Conservation (phyloP, 2,797 vertebrate genomes). For the Synanceia verrucosa region DNA sequence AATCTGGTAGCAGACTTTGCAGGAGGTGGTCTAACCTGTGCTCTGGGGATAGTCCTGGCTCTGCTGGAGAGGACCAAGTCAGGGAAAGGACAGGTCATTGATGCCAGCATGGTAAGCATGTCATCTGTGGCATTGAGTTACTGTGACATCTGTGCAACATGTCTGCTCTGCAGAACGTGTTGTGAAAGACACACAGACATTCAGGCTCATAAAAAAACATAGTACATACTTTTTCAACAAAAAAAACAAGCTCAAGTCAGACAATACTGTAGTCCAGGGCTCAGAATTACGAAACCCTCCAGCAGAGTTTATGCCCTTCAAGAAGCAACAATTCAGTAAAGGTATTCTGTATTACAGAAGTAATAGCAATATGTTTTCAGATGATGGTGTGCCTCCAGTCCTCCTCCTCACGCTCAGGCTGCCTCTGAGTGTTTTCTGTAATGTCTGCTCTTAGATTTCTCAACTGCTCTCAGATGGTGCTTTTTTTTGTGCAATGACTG, state of each 20-base stretch:
- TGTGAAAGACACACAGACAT: neutral
- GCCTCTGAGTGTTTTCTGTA: too few relatives aligned
- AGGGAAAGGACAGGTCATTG: constrained; percentile 92
- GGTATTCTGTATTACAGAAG: neutral
- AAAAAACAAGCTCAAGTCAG: neutral
- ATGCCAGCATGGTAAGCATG: constrained; percentile 91
- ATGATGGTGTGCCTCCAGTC: neutral
- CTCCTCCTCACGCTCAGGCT: too few relatives aligned
- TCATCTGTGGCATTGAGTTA: neutral
- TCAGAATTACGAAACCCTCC: neutral
- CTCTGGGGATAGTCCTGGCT: constrained; percentile 88
- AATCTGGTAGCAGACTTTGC: constrained; percentile 95
- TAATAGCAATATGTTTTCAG: neutral
- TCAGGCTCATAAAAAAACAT: neutral
- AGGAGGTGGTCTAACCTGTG: constrained; percentile 89
- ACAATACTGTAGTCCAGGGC: too few relatives aligned
- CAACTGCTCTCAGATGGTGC: too few relatives aligned
- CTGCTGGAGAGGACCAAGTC: constrained; percentile 89
- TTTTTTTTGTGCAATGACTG: too few relatives aligned
- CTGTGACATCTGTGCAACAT: neutral
- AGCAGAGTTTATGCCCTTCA: too few relatives aligned
- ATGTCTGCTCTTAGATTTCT: too few relatives aligned
- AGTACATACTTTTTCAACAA: neutral
- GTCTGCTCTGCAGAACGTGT: neutral
- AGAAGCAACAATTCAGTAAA: too few relatives aligned